These are phyloP conservation scores for Scopus umbretta DNA, from an alignment of 2,113 vertebrate genomes.

Conservation along the genomic window DNA sequence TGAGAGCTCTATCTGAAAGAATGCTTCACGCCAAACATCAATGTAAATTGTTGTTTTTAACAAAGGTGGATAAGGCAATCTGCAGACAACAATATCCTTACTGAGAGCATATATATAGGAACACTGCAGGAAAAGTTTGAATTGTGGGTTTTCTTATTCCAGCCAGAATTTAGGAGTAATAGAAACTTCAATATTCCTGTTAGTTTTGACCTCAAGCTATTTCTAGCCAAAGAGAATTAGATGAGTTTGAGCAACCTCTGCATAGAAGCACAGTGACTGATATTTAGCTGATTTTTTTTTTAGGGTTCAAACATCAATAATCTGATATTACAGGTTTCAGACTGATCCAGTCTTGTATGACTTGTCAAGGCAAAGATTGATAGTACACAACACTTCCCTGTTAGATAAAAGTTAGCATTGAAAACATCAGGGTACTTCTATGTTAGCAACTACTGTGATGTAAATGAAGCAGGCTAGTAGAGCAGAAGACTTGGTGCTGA, in stretches of 20 bases:
- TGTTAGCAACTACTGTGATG: not conserved
- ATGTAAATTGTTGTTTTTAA: not conserved
- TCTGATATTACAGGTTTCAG: not conserved
- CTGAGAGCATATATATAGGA: not conserved
- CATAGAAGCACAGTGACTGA: not conserved
- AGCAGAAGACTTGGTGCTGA: not conserved
- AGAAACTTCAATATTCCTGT: not conserved
- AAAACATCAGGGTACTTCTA: not conserved
- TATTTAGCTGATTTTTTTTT: not conserved
- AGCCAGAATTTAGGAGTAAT: not conserved
- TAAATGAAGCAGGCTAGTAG: not conserved
- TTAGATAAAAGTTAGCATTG: not conserved
- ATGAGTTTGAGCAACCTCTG: not conserved
- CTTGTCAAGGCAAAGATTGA: not conserved
- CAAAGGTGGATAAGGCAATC: not conserved
- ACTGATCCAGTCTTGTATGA: not conserved
- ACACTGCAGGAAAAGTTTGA: not conserved
- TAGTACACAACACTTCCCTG: not conserved
- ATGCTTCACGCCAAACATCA: not conserved
- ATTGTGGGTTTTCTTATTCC: not conserved
- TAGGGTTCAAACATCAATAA: not conserved
- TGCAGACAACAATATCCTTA: not conserved
- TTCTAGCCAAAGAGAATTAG: not conserved
- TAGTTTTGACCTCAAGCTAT: not conserved
- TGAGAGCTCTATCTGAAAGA: not conserved